Percentiles rank a stretch among this genome's conserved stretches.
phyloP scores from a whole-genome alignment of 2,888 invertebrate genomes.

The Choreutis nemorana region DNA sequence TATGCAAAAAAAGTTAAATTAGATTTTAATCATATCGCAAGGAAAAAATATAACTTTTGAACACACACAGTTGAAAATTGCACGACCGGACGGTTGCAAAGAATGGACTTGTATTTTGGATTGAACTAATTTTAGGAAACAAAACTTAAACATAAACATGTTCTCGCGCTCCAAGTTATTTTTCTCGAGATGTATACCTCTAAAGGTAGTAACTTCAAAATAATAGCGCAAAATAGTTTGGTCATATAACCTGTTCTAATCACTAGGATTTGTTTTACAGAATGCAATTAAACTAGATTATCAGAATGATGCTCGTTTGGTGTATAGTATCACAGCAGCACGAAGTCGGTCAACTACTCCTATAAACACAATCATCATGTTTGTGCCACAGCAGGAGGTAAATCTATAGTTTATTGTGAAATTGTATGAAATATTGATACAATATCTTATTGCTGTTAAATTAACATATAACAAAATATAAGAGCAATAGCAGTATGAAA shows the following conservation, averaged over 20 bases:
- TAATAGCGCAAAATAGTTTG: too few species aligned
- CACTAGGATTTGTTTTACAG: slow-evolving; percentile 35
- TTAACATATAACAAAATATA: too few species aligned
- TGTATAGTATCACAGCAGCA: slow-evolving; percentile 37
- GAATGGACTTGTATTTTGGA: slow-evolving; percentile 20
- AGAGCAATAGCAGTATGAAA: too few species aligned
- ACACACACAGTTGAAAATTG: too few species aligned
- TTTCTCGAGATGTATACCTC: slow-evolving; percentile 32
- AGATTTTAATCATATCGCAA: too few species aligned
- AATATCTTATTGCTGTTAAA: too few species aligned
- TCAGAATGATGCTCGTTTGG: slow-evolving; percentile 42
- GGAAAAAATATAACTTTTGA: too few species aligned
- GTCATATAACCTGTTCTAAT: slow-evolving; percentile 3
- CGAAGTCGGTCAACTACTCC: slow-evolving; percentile 72
- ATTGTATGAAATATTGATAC: too few species aligned
- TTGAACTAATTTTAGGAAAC: slow-evolving; percentile 8
- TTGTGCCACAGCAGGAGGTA: slow-evolving; percentile 99
- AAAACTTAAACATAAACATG: slow-evolving; percentile 33
- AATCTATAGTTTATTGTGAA: slow-evolving; percentile 13
- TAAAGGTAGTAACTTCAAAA: slow-evolving; percentile 24
- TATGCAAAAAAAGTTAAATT: too few species aligned
- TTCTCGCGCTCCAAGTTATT: slow-evolving; percentile 50
- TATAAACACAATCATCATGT: slow-evolving; percentile 92
- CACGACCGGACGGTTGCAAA: too few species aligned
- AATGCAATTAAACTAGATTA: slow-evolving; percentile 40